Evolutionary conservation across 1,140 invertebrate genomes (phyloP).

Genomic region (Zophobas atratus): DNA sequence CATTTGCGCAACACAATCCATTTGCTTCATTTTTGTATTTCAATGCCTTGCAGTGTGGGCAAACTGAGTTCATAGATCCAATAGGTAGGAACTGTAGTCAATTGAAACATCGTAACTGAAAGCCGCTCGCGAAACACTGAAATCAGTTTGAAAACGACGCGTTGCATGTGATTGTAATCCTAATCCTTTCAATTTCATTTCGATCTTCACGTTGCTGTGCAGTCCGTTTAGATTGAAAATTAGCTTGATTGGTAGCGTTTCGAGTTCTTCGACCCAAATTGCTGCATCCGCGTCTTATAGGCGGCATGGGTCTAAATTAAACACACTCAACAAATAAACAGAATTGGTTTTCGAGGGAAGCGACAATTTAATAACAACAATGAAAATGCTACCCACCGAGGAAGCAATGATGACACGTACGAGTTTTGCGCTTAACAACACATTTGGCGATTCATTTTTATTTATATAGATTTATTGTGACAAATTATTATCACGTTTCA

Average conservation of each 20-base stretch:
- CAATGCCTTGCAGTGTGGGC: slow-evolving; percentile 49
- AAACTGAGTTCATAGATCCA: slow-evolving; percentile 35
- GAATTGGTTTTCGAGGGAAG: too few species aligned
- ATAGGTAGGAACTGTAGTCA: slow-evolving; percentile 37
- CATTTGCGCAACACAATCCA: slow-evolving; percentile 54
- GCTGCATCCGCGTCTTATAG: not conserved
- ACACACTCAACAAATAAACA: too few species aligned
- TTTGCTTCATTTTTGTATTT: slow-evolving; percentile 49
- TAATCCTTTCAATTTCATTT: too few species aligned
- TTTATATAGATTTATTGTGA: too few species aligned
- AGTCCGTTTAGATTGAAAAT: not conserved
- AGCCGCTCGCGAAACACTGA: not conserved
- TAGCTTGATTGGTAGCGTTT: not conserved
- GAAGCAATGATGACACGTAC: too few species aligned
- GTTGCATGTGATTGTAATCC: too few species aligned
- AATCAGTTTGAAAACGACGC: not conserved
- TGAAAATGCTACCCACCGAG: too few species aligned
- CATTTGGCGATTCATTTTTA: too few species aligned
- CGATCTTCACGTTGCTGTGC: not conserved
- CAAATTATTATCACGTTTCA: too few species aligned
- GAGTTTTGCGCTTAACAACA: too few species aligned
- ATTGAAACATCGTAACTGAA: slow-evolving; percentile 34
- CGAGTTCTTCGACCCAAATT: not conserved
- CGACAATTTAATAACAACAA: too few species aligned
- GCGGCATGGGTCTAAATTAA: too few species aligned